phyloP scores from a whole-genome alignment of 2,113 vertebrate species.

The Pedionomus torquatus region DNA sequence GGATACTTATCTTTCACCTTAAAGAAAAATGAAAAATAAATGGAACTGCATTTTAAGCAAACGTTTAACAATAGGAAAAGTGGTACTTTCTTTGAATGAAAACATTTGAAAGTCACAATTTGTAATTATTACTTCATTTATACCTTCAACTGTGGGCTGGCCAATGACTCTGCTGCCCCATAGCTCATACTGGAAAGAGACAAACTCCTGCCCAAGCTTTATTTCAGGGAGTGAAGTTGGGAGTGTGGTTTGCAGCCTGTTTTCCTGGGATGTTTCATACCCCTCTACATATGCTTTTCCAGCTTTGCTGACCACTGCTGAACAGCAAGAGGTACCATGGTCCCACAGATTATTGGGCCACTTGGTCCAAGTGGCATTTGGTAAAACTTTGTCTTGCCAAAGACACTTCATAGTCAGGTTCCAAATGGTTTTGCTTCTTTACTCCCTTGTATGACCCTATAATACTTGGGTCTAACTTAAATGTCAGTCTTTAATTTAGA shows the following conservation, averaged over 20 bases:
- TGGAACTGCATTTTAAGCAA: neutral
- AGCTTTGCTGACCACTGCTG: neutral
- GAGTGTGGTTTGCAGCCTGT: neutral
- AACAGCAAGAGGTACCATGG: neutral
- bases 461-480: neutral
- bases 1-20: neutral
- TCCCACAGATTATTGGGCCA: neutral
- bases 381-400: neutral
- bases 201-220: neutral
- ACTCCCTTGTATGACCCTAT: neutral
- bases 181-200: neutral
- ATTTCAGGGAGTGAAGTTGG: neutral
- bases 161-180: neutral
- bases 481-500: neutral
- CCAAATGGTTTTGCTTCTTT: neutral
- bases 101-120: neutral
- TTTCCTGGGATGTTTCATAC: neutral
- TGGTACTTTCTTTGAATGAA: neutral
- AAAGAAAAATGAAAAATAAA: constrained; percentile 13
- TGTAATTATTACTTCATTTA: neutral
- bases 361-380: neutral
- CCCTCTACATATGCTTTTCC: neutral
- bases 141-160: neutral
- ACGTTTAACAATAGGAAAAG: neutral
- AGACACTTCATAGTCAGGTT: neutral